phyloP scores from a whole-genome alignment of 2,888 invertebrate species.

The Callyntrura guangdongensis region DNA sequence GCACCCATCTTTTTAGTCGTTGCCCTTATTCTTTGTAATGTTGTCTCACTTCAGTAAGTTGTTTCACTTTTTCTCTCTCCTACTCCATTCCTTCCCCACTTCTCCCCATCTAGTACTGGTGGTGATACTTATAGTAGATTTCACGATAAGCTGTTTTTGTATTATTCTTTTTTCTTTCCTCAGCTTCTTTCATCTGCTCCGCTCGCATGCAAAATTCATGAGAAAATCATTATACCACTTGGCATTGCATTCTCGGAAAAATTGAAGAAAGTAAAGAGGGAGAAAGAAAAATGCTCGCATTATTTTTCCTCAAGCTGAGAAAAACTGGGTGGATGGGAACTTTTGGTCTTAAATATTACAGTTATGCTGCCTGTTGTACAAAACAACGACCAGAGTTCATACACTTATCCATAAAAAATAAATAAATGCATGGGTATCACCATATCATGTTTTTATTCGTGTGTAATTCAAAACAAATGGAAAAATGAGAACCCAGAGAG shows the following conservation, averaged over 20 bases:
- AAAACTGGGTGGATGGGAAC: slow-evolving; percentile 29
- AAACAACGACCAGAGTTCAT: slow-evolving; percentile 34
- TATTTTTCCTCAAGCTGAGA: slow-evolving; percentile 32
- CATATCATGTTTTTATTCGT: slow-evolving; percentile 29
- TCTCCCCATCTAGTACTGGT: background rate
- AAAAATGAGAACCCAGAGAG: slow-evolving; percentile 13
- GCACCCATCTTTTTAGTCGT: slow-evolving; percentile 72
- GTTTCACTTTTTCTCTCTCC: slow-evolving; percentile 43
- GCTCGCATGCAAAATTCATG: slow-evolving; percentile 74
- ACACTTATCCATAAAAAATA: slow-evolving; percentile 53
- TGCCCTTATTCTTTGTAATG: slow-evolving; percentile 71
- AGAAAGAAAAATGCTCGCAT: slow-evolving; percentile 45
- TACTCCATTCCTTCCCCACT: background rate
- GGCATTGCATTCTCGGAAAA: slow-evolving; percentile 57
- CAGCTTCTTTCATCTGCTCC: slow-evolving; percentile 41
- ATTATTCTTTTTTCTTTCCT: background rate
- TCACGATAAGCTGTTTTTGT: background rate
- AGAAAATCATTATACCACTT: slow-evolving; percentile 71
- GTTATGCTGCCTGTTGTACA: background rate
- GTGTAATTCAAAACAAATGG: slow-evolving; percentile 40
- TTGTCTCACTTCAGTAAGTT: slow-evolving; percentile 78
- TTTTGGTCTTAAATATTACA: slow-evolving; percentile 39
- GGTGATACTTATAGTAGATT: background rate
- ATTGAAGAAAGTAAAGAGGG: background rate
- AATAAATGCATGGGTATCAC: slow-evolving; percentile 63